phyloP scores from a whole-genome alignment of 1,140 invertebrate species.

The Probaryconus sp. region DNA sequence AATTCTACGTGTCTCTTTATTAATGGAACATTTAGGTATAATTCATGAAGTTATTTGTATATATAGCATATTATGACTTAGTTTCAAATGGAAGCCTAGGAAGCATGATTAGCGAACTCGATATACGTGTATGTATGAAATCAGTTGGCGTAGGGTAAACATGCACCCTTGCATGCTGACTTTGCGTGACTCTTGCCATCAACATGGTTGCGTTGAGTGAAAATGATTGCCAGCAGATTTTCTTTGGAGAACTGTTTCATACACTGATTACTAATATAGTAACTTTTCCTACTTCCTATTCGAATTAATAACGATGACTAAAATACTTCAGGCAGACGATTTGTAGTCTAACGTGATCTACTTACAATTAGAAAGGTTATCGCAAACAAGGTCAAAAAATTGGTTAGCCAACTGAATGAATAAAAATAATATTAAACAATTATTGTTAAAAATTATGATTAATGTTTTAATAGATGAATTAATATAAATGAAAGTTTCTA shows the following conservation, averaged over 20 bases:
- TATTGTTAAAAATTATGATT: no score
- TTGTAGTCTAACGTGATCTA: no score
- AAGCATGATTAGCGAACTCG: slow-evolving; percentile 55
- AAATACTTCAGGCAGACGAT: no score
- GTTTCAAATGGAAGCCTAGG: no score
- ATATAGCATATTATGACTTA: no score
- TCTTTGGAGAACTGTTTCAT: slow-evolving; percentile 40
- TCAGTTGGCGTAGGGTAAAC: slow-evolving; percentile 66
- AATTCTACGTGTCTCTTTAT: no score
- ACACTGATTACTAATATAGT: slow-evolving; percentile 21
- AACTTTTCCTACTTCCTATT: slow-evolving; percentile 42
- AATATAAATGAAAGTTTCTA: slow-evolving; percentile 3
- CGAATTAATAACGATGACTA: slow-evolving; percentile 33
- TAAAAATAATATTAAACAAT: no score
- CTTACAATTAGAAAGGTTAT: no score
- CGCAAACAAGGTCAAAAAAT: no score
- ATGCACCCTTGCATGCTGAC: slow-evolving; percentile 64
- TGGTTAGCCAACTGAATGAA: no score
- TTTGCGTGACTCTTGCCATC: slow-evolving; percentile 63
- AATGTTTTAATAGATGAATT: no score
- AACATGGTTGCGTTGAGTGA: slow-evolving; percentile 55
- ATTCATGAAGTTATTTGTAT: not conserved
- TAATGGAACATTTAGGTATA: no score
- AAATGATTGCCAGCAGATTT: slow-evolving; percentile 64
- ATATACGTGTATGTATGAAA: slow-evolving; percentile 65